Percentiles rank a stretch among this genome's conserved stretches.
phyloP scores from a whole-genome alignment of 2,113 vertebrate species.

The Xyliphius kryptos region DNA sequence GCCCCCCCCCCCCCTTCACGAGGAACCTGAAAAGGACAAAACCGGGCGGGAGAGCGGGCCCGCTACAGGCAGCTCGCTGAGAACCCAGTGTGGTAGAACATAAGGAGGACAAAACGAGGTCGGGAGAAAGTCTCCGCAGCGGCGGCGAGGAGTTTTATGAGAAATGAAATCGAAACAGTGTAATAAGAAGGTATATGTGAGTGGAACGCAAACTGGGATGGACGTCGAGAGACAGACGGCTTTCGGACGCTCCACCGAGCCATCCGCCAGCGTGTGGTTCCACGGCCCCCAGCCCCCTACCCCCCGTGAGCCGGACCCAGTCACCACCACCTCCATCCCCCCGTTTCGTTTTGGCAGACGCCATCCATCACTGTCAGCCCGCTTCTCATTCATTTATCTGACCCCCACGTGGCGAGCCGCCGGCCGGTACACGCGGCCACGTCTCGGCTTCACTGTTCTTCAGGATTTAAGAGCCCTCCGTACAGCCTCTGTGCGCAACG shows the following conservation, averaged over 20 bases:
- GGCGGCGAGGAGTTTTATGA: not conserved
- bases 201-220: not conserved
- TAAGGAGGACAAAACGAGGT: not conserved
- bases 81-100: slow-evolving; percentile 20
- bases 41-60: slow-evolving; percentile 14
- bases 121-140: not conserved
- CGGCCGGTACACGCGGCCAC: slow-evolving; percentile 9
- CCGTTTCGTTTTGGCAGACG: slow-evolving; percentile 50
- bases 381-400: slow-evolving; percentile 29
- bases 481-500: not conserved
- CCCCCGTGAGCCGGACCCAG: slow-evolving; percentile 47
- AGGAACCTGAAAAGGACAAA: slow-evolving; percentile 44
- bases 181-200: not conserved
- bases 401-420: slow-evolving; percentile 15
- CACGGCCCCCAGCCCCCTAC: not conserved
- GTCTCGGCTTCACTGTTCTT: slow-evolving; percentile 14
- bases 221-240: too few species aligned
- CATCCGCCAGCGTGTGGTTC: not conserved
- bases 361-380: slow-evolving; percentile 60
- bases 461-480: slow-evolving; percentile 29
- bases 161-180: slow-evolving; percentile 23
- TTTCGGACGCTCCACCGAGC: too few species aligned
- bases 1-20: slow-evolving; percentile 17
- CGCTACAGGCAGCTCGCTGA: not conserved
- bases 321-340: slow-evolving; percentile 51